Evolutionary conservation across 2,888 invertebrate species (phyloP).

Genomic region (Camponotus fellah): DNA sequence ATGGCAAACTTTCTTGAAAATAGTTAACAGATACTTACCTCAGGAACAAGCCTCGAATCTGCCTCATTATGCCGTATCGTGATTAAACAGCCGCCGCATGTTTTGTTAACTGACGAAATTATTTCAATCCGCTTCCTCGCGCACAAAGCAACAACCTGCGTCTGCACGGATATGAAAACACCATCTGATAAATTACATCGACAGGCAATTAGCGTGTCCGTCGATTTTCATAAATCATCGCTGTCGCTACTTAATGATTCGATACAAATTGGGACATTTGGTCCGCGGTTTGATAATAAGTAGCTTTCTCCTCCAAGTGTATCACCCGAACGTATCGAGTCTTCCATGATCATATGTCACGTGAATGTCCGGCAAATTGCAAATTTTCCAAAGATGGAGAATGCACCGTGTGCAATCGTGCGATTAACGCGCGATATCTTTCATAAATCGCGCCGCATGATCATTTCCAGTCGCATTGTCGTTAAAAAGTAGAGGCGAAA

Average conservation of each 20-base stretch:
- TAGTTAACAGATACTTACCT: slow-evolving; percentile 67
- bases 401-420: not conserved
- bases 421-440: slow-evolving; percentile 16
- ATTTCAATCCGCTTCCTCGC: slow-evolving; percentile 13
- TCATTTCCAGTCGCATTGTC: slow-evolving; percentile 9
- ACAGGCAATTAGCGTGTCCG: slow-evolving; percentile 66
- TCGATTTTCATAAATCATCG: slow-evolving; percentile 73
- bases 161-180: slow-evolving; percentile 29
- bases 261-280: slow-evolving; percentile 48
- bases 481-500: slow-evolving; percentile 2
- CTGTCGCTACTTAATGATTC: slow-evolving; percentile 35
- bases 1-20: not conserved
- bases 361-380: not conserved
- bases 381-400: slow-evolving; percentile 2
- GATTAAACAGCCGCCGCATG: slow-evolving; percentile 48
- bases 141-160: slow-evolving; percentile 16
- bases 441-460: not conserved
- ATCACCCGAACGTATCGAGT: slow-evolving; percentile 16
- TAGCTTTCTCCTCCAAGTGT: slow-evolving; percentile 58
- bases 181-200: slow-evolving; percentile 61
- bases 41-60: slow-evolving; percentile 70
- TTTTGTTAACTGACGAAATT: slow-evolving; percentile 53
- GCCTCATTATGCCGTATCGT: slow-evolving; percentile 67
- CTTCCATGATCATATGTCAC: slow-evolving; percentile 26
- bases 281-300: slow-evolving; percentile 42